These are phyloP conservation scores for Sorex maritimensis DNA, from an alignment of 2,797 vertebrate genomes.

Conservation along the genomic window DNA sequence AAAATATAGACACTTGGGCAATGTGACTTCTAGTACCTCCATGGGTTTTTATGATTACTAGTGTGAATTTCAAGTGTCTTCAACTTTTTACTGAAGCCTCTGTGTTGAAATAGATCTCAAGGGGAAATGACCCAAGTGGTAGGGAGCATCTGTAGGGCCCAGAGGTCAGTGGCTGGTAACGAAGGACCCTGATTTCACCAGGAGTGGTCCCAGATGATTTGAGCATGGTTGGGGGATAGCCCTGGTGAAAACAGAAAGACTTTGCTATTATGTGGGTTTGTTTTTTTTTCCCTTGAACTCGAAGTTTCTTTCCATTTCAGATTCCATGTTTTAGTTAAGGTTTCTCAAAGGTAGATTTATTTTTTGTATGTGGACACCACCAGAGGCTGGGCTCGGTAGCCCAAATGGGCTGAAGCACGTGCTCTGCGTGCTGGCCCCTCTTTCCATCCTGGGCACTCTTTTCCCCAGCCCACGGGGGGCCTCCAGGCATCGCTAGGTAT, in stretches of 20 bases:
- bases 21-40: neutral
- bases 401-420: too few relatives aligned
- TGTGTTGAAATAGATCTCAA: slow-evolving; percentile 54
- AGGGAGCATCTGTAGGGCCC: too few relatives aligned
- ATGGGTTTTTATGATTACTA: slow-evolving; percentile 13
- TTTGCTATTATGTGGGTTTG: slow-evolving; percentile 50
- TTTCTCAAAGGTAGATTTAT: slow-evolving; percentile 6
- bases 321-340: slow-evolving; percentile 38
- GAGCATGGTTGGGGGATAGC: too few relatives aligned
- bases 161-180: too few relatives aligned
- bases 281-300: slow-evolving; percentile 10
- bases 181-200: too few relatives aligned
- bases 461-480: too few relatives aligned
- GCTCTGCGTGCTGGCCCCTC: too few relatives aligned
- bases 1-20: slow-evolving; percentile 57
- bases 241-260: neutral
- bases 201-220: too few relatives aligned
- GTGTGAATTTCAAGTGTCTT: slow-evolving; percentile 59
- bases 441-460: too few relatives aligned
- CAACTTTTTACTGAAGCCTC: slow-evolving; percentile 25
- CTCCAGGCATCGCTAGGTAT: too few relatives aligned
- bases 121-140: too few relatives aligned
- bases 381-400: too few relatives aligned
- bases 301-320: slow-evolving; percentile 51
- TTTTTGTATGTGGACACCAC: neutral